Percentiles rank a stretch among this genome's conserved stretches.
phyloP scores from a whole-genome alignment of 2,113 vertebrate genomes.

The Tetrax tetrax region DNA sequence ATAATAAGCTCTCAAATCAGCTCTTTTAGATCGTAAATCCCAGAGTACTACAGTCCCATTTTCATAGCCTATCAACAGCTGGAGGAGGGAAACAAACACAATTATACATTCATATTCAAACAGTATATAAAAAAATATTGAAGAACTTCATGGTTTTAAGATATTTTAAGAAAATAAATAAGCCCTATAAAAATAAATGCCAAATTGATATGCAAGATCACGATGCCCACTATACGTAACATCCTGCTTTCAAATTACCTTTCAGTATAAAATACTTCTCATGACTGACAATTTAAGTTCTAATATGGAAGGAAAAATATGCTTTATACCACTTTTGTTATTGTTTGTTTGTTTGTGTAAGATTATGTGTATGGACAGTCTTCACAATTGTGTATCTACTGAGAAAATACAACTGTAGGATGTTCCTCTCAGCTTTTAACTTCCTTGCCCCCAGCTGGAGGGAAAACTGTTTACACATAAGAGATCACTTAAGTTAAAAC shows the following conservation, averaged over 20 bases:
- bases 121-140: background rate
- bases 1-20: slow-evolving; percentile 94
- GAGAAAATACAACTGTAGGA: background rate
- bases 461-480: background rate
- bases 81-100: slow-evolving; percentile 24
- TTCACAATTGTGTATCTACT: background rate
- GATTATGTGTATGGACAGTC: background rate
- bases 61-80: slow-evolving; percentile 97
- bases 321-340: background rate
- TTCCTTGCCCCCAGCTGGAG: background rate
- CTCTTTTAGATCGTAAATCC: slow-evolving; percentile 93
- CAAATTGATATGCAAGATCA: background rate
- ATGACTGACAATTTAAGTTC: background rate
- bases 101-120: slow-evolving; percentile 8
- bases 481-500: background rate
- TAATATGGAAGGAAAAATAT: background rate
- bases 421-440: background rate
- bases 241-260: background rate
- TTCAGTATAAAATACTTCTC: background rate
- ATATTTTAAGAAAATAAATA: background rate
- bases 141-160: background rate
- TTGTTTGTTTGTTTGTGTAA: background rate
- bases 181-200: background rate
- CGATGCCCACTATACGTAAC: background rate
- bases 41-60: slow-evolving; percentile 94